phyloP scores from a whole-genome alignment of 2,888 invertebrate genomes.

The Smittia sp. region DNA sequence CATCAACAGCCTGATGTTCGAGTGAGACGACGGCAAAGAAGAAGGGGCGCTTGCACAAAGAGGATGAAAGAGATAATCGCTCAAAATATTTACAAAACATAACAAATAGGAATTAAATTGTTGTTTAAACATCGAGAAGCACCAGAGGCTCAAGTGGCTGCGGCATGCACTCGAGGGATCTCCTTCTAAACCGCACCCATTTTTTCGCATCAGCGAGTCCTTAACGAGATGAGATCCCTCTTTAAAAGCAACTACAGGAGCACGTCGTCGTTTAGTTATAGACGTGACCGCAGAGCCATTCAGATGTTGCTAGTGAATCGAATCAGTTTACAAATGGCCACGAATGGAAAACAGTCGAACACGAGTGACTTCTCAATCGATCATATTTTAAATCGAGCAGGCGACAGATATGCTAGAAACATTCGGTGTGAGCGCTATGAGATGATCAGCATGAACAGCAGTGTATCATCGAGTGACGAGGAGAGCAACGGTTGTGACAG shows the following conservation, averaged over 20 bases:
- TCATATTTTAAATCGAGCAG: constrained; percentile 60
- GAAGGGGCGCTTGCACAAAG: background rate
- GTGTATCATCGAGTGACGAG: constrained; percentile 29
- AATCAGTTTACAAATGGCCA: constrained; percentile 24
- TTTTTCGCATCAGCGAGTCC: constrained; percentile 28
- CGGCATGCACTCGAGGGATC: constrained; percentile 7
- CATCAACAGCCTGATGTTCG: constrained; percentile 23
- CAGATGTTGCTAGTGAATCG: background rate
- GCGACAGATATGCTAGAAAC: constrained; percentile 48
- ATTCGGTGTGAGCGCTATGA: constrained; percentile 44
- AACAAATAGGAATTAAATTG: constrained; percentile 31
- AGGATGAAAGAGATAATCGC: constrained; percentile 24
- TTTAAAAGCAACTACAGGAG: background rate
- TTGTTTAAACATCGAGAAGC: constrained; percentile 16
- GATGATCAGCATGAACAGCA: constrained; percentile 22
- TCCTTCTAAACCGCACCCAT: constrained; percentile 35
- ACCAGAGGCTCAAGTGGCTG: constrained; percentile 17
- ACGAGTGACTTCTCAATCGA: constrained; percentile 60
- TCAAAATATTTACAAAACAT: constrained; percentile 38
- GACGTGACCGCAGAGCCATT: constrained; percentile 5
- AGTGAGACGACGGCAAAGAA: background rate
- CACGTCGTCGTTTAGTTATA: background rate
- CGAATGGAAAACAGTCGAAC: background rate
- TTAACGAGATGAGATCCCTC: background rate
- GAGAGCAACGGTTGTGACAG: background rate